Base-by-base conservation (phyloP, 2,888 invertebrate species). In the Trissonchulus sp. region DNA sequence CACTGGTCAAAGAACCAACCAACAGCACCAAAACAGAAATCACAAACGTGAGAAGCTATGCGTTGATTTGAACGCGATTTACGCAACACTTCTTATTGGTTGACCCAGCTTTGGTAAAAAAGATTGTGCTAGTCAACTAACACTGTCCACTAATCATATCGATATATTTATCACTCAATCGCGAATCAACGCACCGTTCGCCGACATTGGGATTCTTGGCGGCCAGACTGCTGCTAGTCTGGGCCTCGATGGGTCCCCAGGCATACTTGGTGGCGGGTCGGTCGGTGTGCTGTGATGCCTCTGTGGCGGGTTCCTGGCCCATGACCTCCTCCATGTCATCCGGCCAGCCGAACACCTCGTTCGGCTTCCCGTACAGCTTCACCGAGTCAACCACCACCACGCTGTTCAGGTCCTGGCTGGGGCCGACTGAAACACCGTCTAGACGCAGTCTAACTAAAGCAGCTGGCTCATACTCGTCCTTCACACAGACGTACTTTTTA, bases 281-380 rank as follows among this genome's bases (percentile, higher is more conserved):
- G 34, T 69, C 71, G 37, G n/a, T 36, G 8, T 8, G 3, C 8
- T 35, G 8, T 35, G 3, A 15, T 28, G 33, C 3, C n/a, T 69
- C 71, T n/a, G 28, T 36, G 3, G 35, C 31, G n/a, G n/a, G 8
- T 28, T n/a, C n/a, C 3, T 8, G 36, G 3, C 71, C 30, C 3
- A 8, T 8, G 36, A 71, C n/a, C 34, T 96, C 96, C 81, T 96
- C 95, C 8, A 89, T 90, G 82, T 97, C 96, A 84, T 97, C 96
- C 0, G 95, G 95, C 97, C 96, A 97, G 63, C 95, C 95, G 83
- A 97, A 95, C 0, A 91, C 89, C 84, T 96, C 96, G 85, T 97
- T 97, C 0, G 93, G 92, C 86, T 94, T 95, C 0, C 94, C 94
- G 84, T 96, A 96, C 31, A 87, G 82, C 88, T 95, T 95, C 33